Percentiles rank a stretch among this genome's conserved stretches.
Conservation (phyloP, 2,113 vertebrate genomes). For the Xenopus borealis region DNA sequence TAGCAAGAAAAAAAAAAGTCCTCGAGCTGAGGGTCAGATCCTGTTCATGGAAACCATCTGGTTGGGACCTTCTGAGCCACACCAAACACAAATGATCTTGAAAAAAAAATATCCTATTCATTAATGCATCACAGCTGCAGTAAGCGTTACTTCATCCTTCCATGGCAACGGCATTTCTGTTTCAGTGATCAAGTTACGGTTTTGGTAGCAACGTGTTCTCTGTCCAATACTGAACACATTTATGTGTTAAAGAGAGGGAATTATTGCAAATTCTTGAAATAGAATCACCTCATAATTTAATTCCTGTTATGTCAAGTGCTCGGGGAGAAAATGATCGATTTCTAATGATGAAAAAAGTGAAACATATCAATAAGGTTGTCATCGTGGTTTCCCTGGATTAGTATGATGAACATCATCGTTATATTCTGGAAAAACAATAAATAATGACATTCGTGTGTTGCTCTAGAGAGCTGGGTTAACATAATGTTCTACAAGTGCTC, state of each 20-base stretch:
- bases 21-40: constrained; percentile 86
- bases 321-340: constrained; percentile 54
- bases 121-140: constrained; percentile 96
- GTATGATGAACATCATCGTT: constrained; percentile 1
- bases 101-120: constrained; percentile 89
- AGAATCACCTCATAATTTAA: constrained; percentile 79
- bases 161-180: constrained; percentile 96
- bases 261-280: constrained; percentile 93
- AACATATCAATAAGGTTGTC: constrained; percentile 48
- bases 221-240: constrained; percentile 90
- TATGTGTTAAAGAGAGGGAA: constrained; percentile 90
- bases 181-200: constrained; percentile 96
- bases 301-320: constrained; percentile 73
- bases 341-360: constrained; percentile 54
- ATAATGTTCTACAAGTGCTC: not conserved
- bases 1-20: constrained; percentile 72
- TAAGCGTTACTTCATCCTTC: constrained; percentile 95
- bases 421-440: not conserved
- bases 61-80: constrained; percentile 82
- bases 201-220: constrained; percentile 96
- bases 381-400: constrained; percentile 38
- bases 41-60: constrained; percentile 98
- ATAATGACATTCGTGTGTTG: not conserved
- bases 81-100: constrained; percentile 87
- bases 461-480: not conserved